phyloP scores from a whole-genome alignment of 2,888 invertebrate genomes.

The Rhagonycha lutea region DNA sequence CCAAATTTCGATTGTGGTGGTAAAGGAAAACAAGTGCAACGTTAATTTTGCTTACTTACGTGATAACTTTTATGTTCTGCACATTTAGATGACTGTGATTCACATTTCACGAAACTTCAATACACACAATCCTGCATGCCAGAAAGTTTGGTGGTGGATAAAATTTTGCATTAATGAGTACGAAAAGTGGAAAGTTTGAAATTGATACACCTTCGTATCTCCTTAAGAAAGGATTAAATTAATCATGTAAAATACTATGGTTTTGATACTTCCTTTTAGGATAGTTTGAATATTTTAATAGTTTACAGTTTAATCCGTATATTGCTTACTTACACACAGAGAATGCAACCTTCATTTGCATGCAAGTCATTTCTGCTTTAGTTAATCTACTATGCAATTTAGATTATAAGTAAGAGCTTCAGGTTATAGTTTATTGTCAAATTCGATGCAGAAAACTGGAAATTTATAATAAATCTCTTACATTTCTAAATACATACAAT shows the following conservation, averaged over 20 bases:
- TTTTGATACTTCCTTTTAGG: neutral
- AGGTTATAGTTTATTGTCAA: neutral
- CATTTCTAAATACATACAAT: neutral
- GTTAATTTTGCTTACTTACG: neutral
- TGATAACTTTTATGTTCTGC: neutral
- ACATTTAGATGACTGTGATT: neutral
- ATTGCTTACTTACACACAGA: neutral
- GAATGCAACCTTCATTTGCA: conserved; percentile 1
- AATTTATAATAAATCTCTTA: neutral
- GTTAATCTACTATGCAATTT: conserved; percentile 3
- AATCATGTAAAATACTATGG: neutral
- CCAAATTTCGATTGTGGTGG: neutral
- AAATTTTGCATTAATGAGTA: neutral
- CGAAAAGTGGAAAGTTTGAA: neutral
- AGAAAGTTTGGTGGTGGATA: neutral
- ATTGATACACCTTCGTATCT: neutral
- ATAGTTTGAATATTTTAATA: neutral
- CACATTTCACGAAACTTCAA: neutral
- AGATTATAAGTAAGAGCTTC: neutral
- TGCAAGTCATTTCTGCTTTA: neutral
- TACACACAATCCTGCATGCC: neutral
- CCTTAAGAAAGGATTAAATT: neutral
- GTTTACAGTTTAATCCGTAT: neutral
- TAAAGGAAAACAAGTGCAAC: neutral
- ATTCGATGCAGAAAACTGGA: neutral